These are phyloP conservation scores for Hippocampus guttulatus DNA, from an alignment of 2,113 vertebrate species.

Conservation along the genomic window DNA sequence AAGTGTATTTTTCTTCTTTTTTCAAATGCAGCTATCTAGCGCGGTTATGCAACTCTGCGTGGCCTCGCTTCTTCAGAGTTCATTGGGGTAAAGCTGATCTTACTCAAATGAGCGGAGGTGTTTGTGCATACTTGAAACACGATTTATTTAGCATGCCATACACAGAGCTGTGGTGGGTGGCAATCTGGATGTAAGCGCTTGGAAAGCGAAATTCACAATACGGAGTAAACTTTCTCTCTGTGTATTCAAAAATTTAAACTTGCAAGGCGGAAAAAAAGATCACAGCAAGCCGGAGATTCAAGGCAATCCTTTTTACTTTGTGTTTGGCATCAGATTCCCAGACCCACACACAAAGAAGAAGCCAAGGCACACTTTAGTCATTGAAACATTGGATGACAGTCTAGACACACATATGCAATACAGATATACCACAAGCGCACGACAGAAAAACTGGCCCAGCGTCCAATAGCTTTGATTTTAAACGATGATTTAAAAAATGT, in stretches of 20 bases:
- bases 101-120: constrained; percentile 37
- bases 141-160: constrained; percentile 64
- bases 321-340: constrained; percentile 64
- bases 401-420: constrained; percentile 21
- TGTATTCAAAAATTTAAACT: neutral
- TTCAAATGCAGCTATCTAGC: neutral
- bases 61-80: constrained; percentile 56
- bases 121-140: constrained; percentile 48
- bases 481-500: constrained; percentile 9
- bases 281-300: constrained; percentile 48
- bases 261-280: constrained; percentile 9
- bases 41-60: constrained; percentile 10
- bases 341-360: constrained; percentile 43
- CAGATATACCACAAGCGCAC: neutral
- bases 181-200: constrained; percentile 63
- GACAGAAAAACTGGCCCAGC: neutral
- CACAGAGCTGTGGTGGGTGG: constrained; percentile 55
- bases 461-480: neutral
- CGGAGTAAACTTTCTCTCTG: constrained; percentile 25
- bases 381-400: constrained; percentile 10
- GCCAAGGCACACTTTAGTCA: constrained; percentile 28
- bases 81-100: constrained; percentile 66
- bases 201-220: constrained; percentile 56
- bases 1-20: neutral
- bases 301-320: constrained; percentile 74